These are phyloP conservation scores for Drosophila hamatofila DNA, from an alignment of 2,888 invertebrate species.

Conservation along the genomic window DNA sequence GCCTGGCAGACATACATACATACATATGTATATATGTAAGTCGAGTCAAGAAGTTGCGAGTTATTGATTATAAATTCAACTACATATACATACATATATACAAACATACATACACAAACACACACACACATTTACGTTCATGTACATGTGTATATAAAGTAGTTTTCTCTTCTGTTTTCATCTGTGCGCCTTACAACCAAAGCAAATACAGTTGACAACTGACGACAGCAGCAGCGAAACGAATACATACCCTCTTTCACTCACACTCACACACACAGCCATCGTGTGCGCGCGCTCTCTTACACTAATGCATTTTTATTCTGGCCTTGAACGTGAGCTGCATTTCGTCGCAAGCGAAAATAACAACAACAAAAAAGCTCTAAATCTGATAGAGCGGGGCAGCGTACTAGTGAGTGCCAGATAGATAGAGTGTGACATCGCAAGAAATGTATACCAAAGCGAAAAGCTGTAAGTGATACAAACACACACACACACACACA, in stretches of 20 bases:
- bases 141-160: neutral
- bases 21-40: no score
- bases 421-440: constrained; percentile 22
- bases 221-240: constrained; percentile 51
- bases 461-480: constrained; percentile 61
- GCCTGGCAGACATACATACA: no score
- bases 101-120: neutral
- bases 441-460: constrained; percentile 60
- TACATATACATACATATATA: neutral
- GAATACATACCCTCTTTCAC: constrained; percentile 9
- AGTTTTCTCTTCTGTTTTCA: constrained; percentile 28
- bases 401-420: constrained; percentile 15
- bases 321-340: constrained; percentile 85
- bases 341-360: constrained; percentile 70
- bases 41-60: constrained; percentile 49
- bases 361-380: constrained; percentile 1
- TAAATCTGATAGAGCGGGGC: constrained; percentile 30
- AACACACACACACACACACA: constrained; percentile 23
- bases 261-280: neutral
- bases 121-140: no score
- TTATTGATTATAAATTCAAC: constrained; percentile 59
- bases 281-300: constrained; percentile 6
- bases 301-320: constrained; percentile 65
- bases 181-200: constrained; percentile 40
- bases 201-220: constrained; percentile 66